phyloP scores from a whole-genome alignment of 2,113 vertebrate genomes.

The Seriola aureovittata region DNA sequence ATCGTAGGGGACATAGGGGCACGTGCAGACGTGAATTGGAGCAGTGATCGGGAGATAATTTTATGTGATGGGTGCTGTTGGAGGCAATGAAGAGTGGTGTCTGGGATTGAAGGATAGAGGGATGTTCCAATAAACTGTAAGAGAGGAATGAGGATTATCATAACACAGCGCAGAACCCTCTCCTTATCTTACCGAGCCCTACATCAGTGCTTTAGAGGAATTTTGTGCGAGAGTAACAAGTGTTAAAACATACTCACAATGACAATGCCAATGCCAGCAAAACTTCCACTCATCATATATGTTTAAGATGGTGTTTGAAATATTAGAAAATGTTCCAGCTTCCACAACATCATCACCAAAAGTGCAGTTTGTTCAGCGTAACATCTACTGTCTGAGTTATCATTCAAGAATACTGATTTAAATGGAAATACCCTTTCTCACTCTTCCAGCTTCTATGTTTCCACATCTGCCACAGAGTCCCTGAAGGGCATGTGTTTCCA shows the following conservation, averaged over 20 bases:
- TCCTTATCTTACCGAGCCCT: background rate
- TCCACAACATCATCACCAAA: background rate
- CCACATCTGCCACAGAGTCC: slow-evolving; percentile 41
- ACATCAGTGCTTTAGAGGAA: slow-evolving; percentile 2
- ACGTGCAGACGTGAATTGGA: slow-evolving; percentile 65
- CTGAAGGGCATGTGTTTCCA: slow-evolving; percentile 61
- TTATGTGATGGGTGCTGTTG: slow-evolving; percentile 72
- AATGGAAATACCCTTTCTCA: slow-evolving; percentile 39
- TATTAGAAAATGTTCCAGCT: background rate
- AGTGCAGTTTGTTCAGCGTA: background rate
- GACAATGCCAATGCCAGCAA: background rate
- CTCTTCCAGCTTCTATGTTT: slow-evolving; percentile 45
- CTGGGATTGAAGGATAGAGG: slow-evolving; percentile 19
- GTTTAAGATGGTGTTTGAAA: background rate
- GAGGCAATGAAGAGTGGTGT: slow-evolving; percentile 42
- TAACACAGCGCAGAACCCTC: slow-evolving; percentile 6
- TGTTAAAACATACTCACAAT: background rate
- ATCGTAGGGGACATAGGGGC: slow-evolving; percentile 38
- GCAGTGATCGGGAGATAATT: slow-evolving; percentile 75
- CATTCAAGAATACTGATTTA: slow-evolving; percentile 15
- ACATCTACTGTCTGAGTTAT: background rate
- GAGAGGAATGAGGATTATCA: slow-evolving; percentile 53
- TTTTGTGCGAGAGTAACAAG: background rate
- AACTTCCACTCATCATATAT: background rate
- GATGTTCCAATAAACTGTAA: slow-evolving; percentile 51